Conservation (phyloP, 2,888 invertebrate genomes). For the Agrotis segetum region DNA sequence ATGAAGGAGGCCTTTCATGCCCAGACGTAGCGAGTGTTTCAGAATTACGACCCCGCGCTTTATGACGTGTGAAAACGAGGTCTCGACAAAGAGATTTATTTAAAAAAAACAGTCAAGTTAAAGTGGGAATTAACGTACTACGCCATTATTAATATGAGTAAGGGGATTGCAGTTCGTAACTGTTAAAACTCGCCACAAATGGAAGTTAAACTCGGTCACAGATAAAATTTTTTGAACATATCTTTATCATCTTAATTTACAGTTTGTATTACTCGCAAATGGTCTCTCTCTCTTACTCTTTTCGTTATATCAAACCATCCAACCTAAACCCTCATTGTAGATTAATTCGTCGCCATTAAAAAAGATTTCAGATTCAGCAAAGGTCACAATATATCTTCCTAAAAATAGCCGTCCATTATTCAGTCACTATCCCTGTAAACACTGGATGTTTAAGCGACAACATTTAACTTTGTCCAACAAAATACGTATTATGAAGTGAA, state of each 20-base stretch:
- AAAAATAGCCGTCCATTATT: conserved; percentile 30
- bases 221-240: no score
- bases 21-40: conserved; percentile 78
- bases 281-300: no score
- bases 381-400: not conserved
- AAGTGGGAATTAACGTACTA: conserved; percentile 53
- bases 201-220: no score
- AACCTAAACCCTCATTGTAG: not conserved
- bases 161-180: no score
- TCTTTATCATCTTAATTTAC: conserved; percentile 1
- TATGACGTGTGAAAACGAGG: conserved; percentile 77
- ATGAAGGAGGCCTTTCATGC: conserved; percentile 76
- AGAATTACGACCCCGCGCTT: conserved; percentile 77
- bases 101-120: conserved; percentile 61
- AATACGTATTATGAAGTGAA: conserved; percentile 59
- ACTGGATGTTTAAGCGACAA: conserved; percentile 38
- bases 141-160: conserved; percentile 30
- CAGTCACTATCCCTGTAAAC: conserved; percentile 41
- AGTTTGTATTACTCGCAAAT: not conserved
- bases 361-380: conserved; percentile 8
- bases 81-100: conserved; percentile 59
- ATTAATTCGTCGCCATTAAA: not conserved
- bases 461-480: conserved; percentile 43
- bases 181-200: no score
- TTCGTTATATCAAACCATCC: not conserved